Conservation (phyloP, 2,113 vertebrate species). For the Neomonachus schauinslandi region DNA sequence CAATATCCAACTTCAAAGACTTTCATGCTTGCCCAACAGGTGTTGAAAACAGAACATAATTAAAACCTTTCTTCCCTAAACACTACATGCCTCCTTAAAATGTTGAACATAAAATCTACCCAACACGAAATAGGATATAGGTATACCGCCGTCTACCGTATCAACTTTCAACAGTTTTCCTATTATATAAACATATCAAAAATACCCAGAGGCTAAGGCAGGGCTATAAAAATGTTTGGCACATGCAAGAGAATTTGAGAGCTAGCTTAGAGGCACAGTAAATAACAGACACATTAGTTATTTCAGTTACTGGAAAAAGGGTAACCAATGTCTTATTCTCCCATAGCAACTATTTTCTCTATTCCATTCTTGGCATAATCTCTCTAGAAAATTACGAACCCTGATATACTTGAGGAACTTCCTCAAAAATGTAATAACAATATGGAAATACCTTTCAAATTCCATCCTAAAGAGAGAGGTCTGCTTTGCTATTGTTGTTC, state of each 20-base stretch:
- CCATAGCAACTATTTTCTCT: not conserved
- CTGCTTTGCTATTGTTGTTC: not conserved
- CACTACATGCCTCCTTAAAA: not conserved
- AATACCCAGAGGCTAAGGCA: conserved; percentile 5
- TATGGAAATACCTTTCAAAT: not conserved
- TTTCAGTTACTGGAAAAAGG: not conserved
- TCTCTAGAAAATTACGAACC: not conserved
- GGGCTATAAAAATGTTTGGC: conserved; percentile 30
- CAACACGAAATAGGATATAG: not conserved
- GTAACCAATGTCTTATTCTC: not conserved
- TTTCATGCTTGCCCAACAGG: not conserved
- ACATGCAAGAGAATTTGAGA: conserved; percentile 42
- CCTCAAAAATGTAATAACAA: not conserved
- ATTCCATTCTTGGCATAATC: not conserved
- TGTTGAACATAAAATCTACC: not conserved
- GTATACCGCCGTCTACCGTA: not conserved
- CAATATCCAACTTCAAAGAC: conserved; percentile 9
- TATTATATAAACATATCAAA: conserved; percentile 53
- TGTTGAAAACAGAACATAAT: conserved; percentile 40
- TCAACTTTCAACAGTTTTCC: not conserved
- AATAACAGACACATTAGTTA: not conserved
- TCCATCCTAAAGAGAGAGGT: not conserved
- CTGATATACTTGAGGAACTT: not conserved
- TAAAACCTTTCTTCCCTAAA: conserved; percentile 15
- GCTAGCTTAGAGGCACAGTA: not conserved